Percentiles rank a stretch among this genome's conserved stretches.
These are phyloP conservation scores for Spilosoma lubricipeda DNA, from an alignment of 2,888 invertebrate genomes.

Conservation along the genomic window DNA sequence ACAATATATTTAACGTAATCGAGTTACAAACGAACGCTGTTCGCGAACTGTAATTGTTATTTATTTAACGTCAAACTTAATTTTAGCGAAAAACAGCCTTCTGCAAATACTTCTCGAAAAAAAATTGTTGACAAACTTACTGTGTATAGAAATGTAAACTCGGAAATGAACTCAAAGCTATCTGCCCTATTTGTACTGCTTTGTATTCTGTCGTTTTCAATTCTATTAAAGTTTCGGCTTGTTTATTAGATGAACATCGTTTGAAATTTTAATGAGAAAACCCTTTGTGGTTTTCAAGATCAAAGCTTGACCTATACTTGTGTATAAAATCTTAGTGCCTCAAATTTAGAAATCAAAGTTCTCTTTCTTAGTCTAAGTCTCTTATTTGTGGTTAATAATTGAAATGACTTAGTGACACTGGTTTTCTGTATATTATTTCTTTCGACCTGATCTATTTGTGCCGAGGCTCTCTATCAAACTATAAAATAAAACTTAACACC, in stretches of 20 bases:
- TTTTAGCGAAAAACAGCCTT: constrained; percentile 32
- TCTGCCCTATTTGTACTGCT: constrained; percentile 20
- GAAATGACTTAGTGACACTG: no score
- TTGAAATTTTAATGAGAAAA: constrained; percentile 27
- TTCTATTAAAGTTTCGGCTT: constrained; percentile 36
- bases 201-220: constrained; percentile 41
- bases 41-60: constrained; percentile 38
- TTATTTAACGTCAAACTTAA: constrained; percentile 39
- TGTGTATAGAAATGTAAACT: constrained; percentile 41
- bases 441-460: no score
- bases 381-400: no score
- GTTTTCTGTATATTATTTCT: no score
- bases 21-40: constrained; percentile 40
- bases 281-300: constrained; percentile 14
- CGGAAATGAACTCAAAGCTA: constrained; percentile 1
- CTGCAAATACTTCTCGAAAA: constrained; percentile 33
- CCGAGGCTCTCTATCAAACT: background rate
- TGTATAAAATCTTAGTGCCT: background rate
- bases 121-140: constrained; percentile 30
- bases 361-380: no score
- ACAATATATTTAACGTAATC: constrained; percentile 37
- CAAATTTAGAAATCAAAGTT: background rate
- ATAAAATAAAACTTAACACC: background rate
- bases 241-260: constrained; percentile 28
- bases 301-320: background rate